Percentiles rank a stretch among this genome's conserved stretches.
These are phyloP conservation scores for Enteromius anoplus DNA, from an alignment of 2,797 vertebrate genomes.

Conservation along the genomic window DNA sequence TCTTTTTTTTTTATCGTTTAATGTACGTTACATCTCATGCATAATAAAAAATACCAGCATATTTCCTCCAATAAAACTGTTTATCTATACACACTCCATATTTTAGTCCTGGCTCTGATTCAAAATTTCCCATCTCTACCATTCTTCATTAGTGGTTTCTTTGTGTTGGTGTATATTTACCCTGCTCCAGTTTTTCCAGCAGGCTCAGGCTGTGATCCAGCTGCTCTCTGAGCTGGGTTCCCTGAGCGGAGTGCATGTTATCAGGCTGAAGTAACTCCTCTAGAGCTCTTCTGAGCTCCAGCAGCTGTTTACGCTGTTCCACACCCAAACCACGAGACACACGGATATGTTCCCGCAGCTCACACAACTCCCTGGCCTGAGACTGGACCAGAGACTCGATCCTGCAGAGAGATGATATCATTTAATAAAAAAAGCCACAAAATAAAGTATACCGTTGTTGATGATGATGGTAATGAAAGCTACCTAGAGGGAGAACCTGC, in stretches of 20 bases:
- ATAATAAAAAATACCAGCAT: background rate
- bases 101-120: background rate
- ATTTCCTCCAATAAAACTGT: background rate
- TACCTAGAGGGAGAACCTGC: conserved; percentile 83
- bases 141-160: background rate
- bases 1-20: no score
- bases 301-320: conserved; percentile 82
- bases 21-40: background rate
- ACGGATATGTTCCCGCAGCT: conserved; percentile 87
- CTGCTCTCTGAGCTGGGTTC: conserved; percentile 83
- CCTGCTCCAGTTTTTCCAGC: conserved; percentile 82
- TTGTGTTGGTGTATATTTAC: conserved; percentile 60
- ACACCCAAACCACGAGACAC: conserved; percentile 81
- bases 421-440: background rate
- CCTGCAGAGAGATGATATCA: conserved; percentile 65
- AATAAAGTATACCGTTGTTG: background rate
- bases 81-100: background rate
- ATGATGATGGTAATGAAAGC: background rate
- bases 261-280: conserved; percentile 85
- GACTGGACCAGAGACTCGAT: conserved; percentile 87
- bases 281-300: conserved; percentile 80
- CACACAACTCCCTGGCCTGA: conserved; percentile 86
- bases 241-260: conserved; percentile 77
- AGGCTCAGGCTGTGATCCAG: conserved; percentile 84
- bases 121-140: background rate